Conservation (phyloP, 2,797 vertebrate species). For the Paramormyrops hopkinsi region DNA sequence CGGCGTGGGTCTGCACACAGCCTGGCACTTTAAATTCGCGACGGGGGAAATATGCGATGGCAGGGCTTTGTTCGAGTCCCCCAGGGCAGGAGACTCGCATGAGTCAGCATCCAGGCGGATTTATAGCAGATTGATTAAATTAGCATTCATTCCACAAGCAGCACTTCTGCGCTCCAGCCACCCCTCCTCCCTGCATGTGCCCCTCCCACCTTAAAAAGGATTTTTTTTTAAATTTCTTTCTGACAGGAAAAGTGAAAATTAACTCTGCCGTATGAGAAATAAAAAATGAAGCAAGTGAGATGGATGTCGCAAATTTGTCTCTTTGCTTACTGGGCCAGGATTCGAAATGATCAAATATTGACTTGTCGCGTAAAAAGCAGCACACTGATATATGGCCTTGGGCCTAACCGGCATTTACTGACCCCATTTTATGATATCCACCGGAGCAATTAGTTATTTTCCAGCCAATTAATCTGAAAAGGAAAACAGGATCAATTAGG, state of each 20-base stretch:
- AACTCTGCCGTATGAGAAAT: slow-evolving; percentile 34
- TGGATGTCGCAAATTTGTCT: slow-evolving; percentile 34
- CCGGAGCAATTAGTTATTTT: slow-evolving; percentile 47
- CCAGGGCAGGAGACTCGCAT: slow-evolving; percentile 68
- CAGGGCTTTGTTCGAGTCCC: slow-evolving; percentile 56
- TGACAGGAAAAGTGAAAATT: slow-evolving; percentile 45
- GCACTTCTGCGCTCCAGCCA: slow-evolving; percentile 43
- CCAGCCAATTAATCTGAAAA: slow-evolving; percentile 43
- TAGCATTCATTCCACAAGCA: slow-evolving; percentile 81
- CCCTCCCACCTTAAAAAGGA: slow-evolving; percentile 53
- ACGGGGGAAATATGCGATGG: slow-evolving; percentile 43
- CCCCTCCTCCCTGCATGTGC: not conserved
- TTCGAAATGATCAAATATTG: slow-evolving; percentile 47
- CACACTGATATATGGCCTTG: slow-evolving; percentile 29
- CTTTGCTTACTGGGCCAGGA: slow-evolving; percentile 37
- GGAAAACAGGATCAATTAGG: slow-evolving; percentile 46
- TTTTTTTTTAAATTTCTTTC: slow-evolving; percentile 73
- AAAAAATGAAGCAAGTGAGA: slow-evolving; percentile 36
- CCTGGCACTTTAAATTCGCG: not conserved
- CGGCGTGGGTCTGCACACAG: slow-evolving; percentile 6
- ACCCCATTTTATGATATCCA: slow-evolving; percentile 38
- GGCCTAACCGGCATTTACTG: slow-evolving; percentile 26
- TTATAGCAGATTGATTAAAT: slow-evolving; percentile 88
- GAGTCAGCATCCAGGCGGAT: slow-evolving; percentile 80
- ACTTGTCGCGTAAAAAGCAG: slow-evolving; percentile 23